These are phyloP conservation scores for Blastobasis lacticolella DNA, from an alignment of 2,888 invertebrate species.

Conservation along the genomic window DNA sequence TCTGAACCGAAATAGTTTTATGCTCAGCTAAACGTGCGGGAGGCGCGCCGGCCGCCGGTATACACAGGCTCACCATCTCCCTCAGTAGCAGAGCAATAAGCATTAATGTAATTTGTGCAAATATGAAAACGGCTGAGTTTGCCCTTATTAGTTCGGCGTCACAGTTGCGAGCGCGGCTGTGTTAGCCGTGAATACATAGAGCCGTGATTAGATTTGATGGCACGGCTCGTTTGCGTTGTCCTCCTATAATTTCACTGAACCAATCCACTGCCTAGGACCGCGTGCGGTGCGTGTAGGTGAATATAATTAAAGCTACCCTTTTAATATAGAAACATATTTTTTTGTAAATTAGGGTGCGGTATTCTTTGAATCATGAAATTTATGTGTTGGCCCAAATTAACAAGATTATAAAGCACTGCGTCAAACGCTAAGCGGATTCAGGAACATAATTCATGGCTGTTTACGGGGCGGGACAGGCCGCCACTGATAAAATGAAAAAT, in stretches of 20 bases:
- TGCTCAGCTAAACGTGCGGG: too few relatives aligned
- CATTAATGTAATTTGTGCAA: constrained; percentile 63
- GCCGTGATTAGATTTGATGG: constrained; percentile 44
- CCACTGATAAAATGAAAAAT: constrained; percentile 24
- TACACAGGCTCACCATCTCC: constrained; percentile 29
- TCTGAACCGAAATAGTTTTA: not conserved
- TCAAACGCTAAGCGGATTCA: constrained; percentile 42
- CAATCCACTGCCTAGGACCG: not conserved
- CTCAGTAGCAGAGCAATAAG: constrained; percentile 42
- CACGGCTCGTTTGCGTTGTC: constrained; percentile 23
- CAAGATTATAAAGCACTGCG: constrained; percentile 38
- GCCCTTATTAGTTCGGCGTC: constrained; percentile 53
- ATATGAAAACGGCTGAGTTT: constrained; percentile 58
- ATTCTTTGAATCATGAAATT: constrained; percentile 12
- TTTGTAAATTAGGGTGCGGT: too few relatives aligned
- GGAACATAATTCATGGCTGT: constrained; percentile 38
- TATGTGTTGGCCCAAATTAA: constrained; percentile 31
- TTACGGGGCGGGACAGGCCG: constrained; percentile 23
- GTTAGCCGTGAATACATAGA: constrained; percentile 31
- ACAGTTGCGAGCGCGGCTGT: constrained; percentile 29
- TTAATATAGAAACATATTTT: too few relatives aligned
- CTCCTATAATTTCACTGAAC: not conserved
- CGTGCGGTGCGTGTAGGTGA: too few relatives aligned
- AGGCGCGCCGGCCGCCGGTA: constrained; percentile 18
- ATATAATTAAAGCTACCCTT: too few relatives aligned